Evolutionary conservation across 2,888 invertebrate species (phyloP).

Genomic region (Eristalinus sepulchralis): DNA sequence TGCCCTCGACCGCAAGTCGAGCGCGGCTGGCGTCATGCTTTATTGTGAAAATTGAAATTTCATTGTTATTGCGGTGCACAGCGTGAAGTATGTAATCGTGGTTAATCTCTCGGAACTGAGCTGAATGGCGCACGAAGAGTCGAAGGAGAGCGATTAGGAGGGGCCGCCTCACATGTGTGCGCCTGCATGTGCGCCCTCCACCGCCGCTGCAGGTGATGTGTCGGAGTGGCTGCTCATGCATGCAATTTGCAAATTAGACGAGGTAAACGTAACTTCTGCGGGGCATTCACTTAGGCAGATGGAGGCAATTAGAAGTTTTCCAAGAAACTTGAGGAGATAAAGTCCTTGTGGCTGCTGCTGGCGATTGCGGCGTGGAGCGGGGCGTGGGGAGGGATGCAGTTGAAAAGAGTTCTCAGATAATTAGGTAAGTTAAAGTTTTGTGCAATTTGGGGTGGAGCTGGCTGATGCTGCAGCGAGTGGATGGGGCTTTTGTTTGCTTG

Average conservation of each 20-base stretch:
- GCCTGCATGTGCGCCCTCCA: not conserved
- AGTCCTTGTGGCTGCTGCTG: constrained; percentile 7
- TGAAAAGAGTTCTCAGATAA: constrained; percentile 5
- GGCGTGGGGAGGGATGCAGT: not conserved
- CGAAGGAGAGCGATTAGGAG: constrained; percentile 5
- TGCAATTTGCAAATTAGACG: constrained; percentile 33
- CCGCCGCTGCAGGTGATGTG: constrained; percentile 28
- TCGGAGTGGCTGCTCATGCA: constrained; percentile 7
- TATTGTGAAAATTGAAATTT: constrained; percentile 69
- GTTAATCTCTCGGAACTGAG: constrained; percentile 49
- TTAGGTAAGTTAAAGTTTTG: not conserved
- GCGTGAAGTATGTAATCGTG: constrained; percentile 46
- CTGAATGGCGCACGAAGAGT: constrained; percentile 1
- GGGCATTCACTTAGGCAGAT: constrained; percentile 8
- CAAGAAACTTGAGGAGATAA: constrained; percentile 12
- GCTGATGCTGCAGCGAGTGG: no score
- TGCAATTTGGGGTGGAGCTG: not conserved
- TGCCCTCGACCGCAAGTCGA: not conserved
- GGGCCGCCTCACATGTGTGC: not conserved
- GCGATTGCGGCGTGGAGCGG: not conserved
- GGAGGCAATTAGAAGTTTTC: constrained; percentile 21
- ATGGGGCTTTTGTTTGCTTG: not conserved
- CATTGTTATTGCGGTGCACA: constrained; percentile 49
- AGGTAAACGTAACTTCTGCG: not conserved
- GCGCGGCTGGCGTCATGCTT: constrained; percentile 31